A percentile compares a stretch with the other conserved stretches of the same genome.
phyloP scores from a whole-genome alignment of 2,797 vertebrate species.

The Sternotherus odoratus region DNA sequence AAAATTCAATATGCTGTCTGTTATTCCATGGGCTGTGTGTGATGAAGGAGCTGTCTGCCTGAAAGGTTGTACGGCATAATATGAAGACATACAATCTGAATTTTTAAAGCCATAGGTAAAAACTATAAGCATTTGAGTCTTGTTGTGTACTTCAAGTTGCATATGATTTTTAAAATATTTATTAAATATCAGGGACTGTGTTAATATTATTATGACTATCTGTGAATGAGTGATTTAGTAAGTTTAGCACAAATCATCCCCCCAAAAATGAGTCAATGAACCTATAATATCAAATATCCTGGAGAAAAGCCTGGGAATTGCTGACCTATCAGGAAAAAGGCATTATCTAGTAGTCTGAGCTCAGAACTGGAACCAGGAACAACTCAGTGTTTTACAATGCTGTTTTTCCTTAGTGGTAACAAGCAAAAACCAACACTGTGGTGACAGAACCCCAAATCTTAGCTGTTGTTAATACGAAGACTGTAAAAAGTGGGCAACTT shows the following conservation, averaged over 20 bases:
- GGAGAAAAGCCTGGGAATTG: not conserved
- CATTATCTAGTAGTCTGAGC: not conserved
- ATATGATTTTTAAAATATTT: constrained; percentile 35
- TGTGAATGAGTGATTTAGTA: not conserved
- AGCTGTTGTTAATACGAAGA: not conserved
- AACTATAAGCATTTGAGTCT: constrained; percentile 41
- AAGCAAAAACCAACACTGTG: not conserved
- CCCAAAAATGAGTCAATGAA: not conserved
- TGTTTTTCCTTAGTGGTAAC: not conserved
- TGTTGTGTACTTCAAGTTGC: constrained; percentile 13
- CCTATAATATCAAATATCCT: not conserved
- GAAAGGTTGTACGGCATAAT: constrained; percentile 22
- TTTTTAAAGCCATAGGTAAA: not conserved
- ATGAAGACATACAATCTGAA: constrained; percentile 18
- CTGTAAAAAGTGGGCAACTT: not conserved
- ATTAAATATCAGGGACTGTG: not conserved
- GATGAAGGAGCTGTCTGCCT: constrained; percentile 55
- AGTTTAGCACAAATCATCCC: not conserved
- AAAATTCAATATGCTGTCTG: constrained; percentile 60
- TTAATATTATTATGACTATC: constrained; percentile 26
- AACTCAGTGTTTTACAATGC: not conserved
- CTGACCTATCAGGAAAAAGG: not conserved
- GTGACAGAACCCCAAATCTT: not conserved
- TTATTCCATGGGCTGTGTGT: constrained; percentile 23
- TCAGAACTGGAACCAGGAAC: not conserved